Evolutionary conservation across 2,797 vertebrate genomes (phyloP), one percentile per base, ranked within the genome.

Genomic region (Morelia viridis): DNA sequence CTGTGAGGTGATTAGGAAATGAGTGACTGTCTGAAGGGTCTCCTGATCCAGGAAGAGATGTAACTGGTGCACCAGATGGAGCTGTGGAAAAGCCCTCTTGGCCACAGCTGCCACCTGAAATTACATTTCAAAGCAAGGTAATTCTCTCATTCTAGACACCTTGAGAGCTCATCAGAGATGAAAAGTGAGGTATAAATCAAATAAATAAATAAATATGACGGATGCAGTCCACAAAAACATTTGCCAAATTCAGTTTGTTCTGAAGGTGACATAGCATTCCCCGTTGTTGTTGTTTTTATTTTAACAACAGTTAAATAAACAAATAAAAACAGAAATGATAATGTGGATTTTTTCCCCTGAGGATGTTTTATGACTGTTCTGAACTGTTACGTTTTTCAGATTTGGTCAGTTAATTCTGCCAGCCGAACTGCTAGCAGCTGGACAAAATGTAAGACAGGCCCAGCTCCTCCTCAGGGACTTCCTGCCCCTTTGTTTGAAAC

Each of bases 381-480:
- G 1, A 88, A 46, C 68, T 90, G 90, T 89, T 90, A 4, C 96
- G 89, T 94, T 93, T 94, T 15, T 1, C 96, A 99, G 99, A 98
- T 99, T 93, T 98, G 98, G 97, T 98, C 98, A 0, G 98, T 98
- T 71, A 99, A 99, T 95, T 98, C 98, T 0, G 98, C 97, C 0
- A 99, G 99, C 26, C 97, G 94, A 88, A 95, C 97, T 0, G 93
- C 97, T 0, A 99, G 99, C 58, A 91, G 93, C 1, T 99, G 99
- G 99, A 95, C 97, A n/a, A 93, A 19, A 93, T 98, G 98, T 89
- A 98, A 80, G 94, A 99, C 99, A 0, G 98, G 98, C 6, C 98
- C 99, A 1, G 98, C 98, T 0, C 98, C 99, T n/a, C 99, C 99
- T 0, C 98, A 98, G 94, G 99, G 98, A 4, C 93, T 99, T 71